These are phyloP conservation scores for Plectrocnemia conspersa DNA, from an alignment of 1,140 invertebrate genomes.

Conservation along the genomic window DNA sequence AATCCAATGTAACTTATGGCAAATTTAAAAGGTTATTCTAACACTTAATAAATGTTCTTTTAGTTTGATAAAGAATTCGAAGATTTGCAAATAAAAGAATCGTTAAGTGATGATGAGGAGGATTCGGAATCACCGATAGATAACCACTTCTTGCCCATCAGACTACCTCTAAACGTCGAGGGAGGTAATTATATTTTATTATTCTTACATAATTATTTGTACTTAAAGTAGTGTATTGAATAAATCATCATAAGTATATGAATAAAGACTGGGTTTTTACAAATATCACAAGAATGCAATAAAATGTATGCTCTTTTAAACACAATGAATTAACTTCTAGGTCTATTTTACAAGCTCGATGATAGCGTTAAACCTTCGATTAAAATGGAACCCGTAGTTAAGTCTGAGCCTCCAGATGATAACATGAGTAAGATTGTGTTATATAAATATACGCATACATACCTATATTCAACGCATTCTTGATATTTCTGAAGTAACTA, in stretches of 20 bases:
- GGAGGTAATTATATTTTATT: constrained; percentile 3
- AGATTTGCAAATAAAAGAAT: constrained; percentile 27
- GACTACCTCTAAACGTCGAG: constrained; percentile 21
- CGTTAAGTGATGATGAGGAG: constrained; percentile 24
- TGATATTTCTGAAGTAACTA: constrained; percentile 1
- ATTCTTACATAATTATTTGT: background rate
- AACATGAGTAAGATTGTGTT: constrained; percentile 26
- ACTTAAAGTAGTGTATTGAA: background rate
- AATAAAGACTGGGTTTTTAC: constrained; percentile 2
- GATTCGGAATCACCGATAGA: constrained; percentile 16
- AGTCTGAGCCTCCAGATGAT: constrained; percentile 24
- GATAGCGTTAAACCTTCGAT: background rate
- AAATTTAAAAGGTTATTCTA: background rate
- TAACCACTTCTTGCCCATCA: constrained; percentile 13
- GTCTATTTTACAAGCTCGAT: constrained; percentile 13
- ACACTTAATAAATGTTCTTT: background rate
- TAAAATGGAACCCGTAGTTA: constrained; percentile 21
- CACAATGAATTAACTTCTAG: constrained; percentile 16
- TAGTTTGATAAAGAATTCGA: constrained; percentile 29
- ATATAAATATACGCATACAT: constrained; percentile 10
- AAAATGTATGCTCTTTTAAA: background rate
- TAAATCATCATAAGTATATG: too few relatives aligned
- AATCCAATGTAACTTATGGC: background rate
- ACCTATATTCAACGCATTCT: constrained; percentile 14
- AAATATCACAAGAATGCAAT: background rate